These are phyloP conservation scores for Holothuria scabra DNA, from an alignment of 53 echinoderm and acorn worm species.

Conservation along the genomic window DNA sequence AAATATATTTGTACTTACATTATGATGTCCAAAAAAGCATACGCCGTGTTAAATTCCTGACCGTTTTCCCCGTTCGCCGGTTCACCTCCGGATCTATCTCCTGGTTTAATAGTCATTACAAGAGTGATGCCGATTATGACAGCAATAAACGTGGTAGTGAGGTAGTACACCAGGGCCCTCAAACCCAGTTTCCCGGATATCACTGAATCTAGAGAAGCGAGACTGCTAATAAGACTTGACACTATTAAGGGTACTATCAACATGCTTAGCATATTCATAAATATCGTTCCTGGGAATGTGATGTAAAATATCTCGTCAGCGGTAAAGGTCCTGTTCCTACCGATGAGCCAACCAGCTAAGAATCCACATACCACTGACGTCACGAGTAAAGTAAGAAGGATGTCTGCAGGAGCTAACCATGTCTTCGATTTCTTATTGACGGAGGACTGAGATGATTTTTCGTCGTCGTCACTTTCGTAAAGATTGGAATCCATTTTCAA, in stretches of 20 bases:
- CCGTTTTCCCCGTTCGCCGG: constrained; percentile 33
- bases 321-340: constrained; percentile 63
- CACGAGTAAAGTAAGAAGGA: constrained; percentile 78
- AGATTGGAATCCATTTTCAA: too few species aligned
- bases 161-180: constrained; percentile 86
- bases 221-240: constrained; percentile 78
- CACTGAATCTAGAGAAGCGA: constrained; percentile 81
- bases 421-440: background rate
- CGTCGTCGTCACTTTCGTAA: background rate
- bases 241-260: constrained; percentile 84
- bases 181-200: constrained; percentile 84
- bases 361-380: constrained; percentile 71
- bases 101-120: constrained; percentile 81
- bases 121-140: constrained; percentile 86
- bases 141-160: constrained; percentile 83
- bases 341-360: constrained; percentile 72
- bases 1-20: constrained; percentile 61
- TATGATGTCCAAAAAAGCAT: constrained; percentile 86
- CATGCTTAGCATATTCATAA: constrained; percentile 90
- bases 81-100: constrained; percentile 57
- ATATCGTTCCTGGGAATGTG: constrained; percentile 87
- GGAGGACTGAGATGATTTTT: background rate
- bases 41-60: constrained; percentile 77
- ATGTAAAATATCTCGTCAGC: constrained; percentile 76
- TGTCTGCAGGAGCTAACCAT: constrained; percentile 40